phyloP scores from a whole-genome alignment of 2,888 invertebrate genomes.

The Elysia crispata region DNA sequence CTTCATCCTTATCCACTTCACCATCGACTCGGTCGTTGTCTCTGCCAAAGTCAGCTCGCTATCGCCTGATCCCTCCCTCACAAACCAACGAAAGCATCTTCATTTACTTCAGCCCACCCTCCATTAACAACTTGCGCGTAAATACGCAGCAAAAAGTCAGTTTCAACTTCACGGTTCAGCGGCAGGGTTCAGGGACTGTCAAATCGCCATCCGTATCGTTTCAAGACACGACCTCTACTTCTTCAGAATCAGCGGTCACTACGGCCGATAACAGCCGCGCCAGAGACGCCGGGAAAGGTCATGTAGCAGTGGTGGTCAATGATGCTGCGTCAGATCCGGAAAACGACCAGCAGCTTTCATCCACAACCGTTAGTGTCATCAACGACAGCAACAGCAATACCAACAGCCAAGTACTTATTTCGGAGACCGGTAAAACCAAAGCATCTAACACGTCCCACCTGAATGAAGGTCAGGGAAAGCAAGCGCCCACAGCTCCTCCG shows the following conservation, averaged over 20 bases:
- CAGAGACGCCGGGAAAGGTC: too few species aligned
- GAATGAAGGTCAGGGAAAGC: neutral
- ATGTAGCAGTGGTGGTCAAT: too few species aligned
- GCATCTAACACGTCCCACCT: neutral
- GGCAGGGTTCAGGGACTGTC: neutral
- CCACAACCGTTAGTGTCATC: conserved; percentile 12
- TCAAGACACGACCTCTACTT: too few species aligned
- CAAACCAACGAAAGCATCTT: conserved; percentile 64
- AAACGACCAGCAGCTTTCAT: neutral
- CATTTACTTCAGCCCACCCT: conserved; percentile 66
- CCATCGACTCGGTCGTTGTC: neutral
- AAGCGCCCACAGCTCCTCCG: neutral
- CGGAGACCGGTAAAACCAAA: conserved; percentile 25
- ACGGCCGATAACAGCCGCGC: too few species aligned
- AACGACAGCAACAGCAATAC: neutral
- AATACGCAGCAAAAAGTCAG: conserved; percentile 66
- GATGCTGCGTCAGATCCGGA: too few species aligned
- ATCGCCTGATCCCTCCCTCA: conserved; percentile 46
- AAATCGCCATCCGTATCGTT: too few species aligned
- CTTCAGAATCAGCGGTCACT: too few species aligned
- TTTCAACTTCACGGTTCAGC: conserved; percentile 60
- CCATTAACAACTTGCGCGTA: conserved; percentile 66
- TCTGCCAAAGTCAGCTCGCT: neutral
- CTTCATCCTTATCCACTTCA: neutral
- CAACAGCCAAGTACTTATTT: neutral